Base-by-base conservation (phyloP, 2,113 vertebrate species). In the Miniopterus natalensis region DNA sequence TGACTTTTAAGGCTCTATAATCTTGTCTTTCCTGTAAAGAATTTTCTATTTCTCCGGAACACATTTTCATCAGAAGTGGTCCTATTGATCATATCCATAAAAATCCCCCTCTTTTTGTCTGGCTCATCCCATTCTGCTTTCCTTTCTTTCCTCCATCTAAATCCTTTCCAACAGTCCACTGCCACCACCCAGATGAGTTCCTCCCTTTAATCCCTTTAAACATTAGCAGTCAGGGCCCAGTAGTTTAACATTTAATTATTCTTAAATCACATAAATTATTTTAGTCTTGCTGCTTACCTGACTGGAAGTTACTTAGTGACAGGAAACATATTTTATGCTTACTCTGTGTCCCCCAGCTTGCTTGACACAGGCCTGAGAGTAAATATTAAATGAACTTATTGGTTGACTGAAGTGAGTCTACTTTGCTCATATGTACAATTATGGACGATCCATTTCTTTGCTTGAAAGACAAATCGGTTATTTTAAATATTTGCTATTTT, bases 401-500 rank as follows among this genome's bases (percentile, higher is more conserved):
- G 49, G 85, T 59, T 95, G 51, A 79, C 74, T 94, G 29, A 92
- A 36, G 20, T 96, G 90, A 21, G 3, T 92, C 47, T 61, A 36
- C 66, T 77, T 97, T 95, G 92, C 87, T 93, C 68, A 81, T 47
- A 70, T 18, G 27, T 31, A 70, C 25, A 84, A 51, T 3, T 47
- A 70, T 18, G 27, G 27, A 70, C 25, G 81, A 51, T 3, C 49
- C 21, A 61, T 71, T 97, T 96, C 84, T 97, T 51, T 92, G 59
- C 94, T 98, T 95, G 45, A 96, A 97, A 96, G 70, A n/a, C 8
- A 90, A 17, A 59, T 86, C 94, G 88, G n/a, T 61, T 93, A 8
- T 94, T 57, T 97, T 92, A 95, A 88, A 74, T 92, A 66, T 93
- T 96, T 98, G 86, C 84, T 93, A 92, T 27, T 96, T 85, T 96